Percentiles rank a stretch among this genome's conserved stretches.
Conservation (phyloP, 2,113 vertebrate genomes). For the Glaucomys volans region DNA sequence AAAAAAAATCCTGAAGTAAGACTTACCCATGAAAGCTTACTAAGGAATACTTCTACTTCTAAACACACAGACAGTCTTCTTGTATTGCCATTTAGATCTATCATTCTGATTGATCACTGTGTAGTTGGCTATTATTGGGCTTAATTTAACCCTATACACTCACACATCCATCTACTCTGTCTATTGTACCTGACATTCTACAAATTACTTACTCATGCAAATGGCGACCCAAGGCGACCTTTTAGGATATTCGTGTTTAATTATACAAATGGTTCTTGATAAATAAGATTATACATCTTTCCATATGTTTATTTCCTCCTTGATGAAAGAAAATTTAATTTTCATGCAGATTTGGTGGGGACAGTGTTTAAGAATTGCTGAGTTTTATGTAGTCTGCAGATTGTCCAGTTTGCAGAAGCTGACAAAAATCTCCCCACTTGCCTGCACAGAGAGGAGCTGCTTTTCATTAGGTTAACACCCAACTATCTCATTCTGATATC, state of each 20-base stretch:
- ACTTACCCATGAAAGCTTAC: conserved; percentile 84
- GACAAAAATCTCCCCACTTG: conserved; percentile 77
- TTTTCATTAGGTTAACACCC: conserved; percentile 76
- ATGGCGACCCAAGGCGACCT: conserved; percentile 95
- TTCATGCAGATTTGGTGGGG: conserved; percentile 95
- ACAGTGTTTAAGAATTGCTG: conserved; percentile 93
- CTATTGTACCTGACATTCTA: conserved; percentile 97
- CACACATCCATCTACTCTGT: conserved; percentile 95
- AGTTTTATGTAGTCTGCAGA: conserved; percentile 91
- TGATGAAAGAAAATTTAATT: conserved; percentile 99
- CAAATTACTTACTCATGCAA: conserved; percentile 99
- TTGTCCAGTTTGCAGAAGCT: conserved; percentile 84
- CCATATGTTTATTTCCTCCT: conserved; percentile 93
- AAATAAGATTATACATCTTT: conserved; percentile 97
- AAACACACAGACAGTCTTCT: conserved; percentile 90
- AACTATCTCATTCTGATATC: conserved; percentile 66
- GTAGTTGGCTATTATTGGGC: conserved; percentile 97
- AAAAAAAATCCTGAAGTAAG: conserved; percentile 73
- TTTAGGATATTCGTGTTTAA: conserved; percentile 96
- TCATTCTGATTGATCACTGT: conserved; percentile 99
- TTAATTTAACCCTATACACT: conserved; percentile 98
- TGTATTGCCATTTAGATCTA: conserved; percentile 98
- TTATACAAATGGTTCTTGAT: conserved; percentile 98
- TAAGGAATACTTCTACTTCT: conserved; percentile 85
- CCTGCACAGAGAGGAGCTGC: conserved; percentile 52